Conservation (phyloP, 2,797 vertebrate species). For the Melanotaenia nigrans region DNA sequence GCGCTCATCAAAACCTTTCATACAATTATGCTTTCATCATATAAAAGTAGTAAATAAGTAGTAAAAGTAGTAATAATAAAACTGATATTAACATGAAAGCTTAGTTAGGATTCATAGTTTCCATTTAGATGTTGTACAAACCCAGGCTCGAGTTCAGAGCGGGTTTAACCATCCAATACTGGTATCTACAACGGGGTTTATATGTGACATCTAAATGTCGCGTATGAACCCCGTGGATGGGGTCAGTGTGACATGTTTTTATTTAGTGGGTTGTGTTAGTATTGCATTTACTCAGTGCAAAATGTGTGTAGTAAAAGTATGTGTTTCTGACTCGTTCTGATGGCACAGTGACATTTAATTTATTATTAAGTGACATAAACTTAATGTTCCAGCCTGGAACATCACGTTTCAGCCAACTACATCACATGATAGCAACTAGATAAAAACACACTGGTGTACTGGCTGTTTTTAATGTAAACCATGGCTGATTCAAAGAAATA, state of each 20-base stretch:
- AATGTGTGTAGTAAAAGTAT: too few species aligned
- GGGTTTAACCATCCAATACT: background rate
- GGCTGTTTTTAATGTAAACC: background rate
- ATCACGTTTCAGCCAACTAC: background rate
- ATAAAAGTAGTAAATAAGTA: background rate
- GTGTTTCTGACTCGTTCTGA: too few species aligned
- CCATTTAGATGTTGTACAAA: background rate
- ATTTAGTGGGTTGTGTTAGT: too few species aligned
- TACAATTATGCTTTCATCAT: background rate
- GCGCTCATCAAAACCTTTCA: conserved; percentile 32
- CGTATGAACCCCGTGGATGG: too few species aligned
- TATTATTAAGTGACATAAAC: too few species aligned
- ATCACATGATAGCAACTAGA: background rate
- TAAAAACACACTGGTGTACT: background rate
- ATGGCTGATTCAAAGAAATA: background rate
- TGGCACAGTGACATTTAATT: too few species aligned
- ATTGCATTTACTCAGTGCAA: too few species aligned
- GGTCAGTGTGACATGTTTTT: too few species aligned
- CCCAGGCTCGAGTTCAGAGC: background rate
- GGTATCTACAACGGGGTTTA: background rate
- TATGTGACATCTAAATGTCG: background rate
- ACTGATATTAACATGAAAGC: background rate
- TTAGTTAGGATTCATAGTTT: background rate
- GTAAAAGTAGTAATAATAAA: background rate
- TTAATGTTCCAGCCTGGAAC: too few species aligned